phyloP scores from a whole-genome alignment of 2,888 invertebrate genomes.

The Aspidapion aeneum region DNA sequence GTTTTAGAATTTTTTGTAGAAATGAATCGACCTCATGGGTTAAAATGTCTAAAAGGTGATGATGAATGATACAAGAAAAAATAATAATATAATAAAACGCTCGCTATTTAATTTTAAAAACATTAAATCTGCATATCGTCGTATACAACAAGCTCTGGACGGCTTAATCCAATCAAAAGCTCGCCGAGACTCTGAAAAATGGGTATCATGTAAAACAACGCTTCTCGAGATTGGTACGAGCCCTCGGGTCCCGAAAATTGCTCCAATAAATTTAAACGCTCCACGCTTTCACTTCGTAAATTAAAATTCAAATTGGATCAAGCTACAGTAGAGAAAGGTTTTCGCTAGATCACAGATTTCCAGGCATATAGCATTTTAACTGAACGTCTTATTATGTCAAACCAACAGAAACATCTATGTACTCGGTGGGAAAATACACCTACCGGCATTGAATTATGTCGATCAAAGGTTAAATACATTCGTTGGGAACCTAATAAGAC shows the following conservation, averaged over 20 bases:
- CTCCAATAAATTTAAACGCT: conserved; percentile 42
- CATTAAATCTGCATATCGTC: background rate
- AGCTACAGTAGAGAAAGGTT: conserved; percentile 16
- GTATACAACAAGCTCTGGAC: conserved; percentile 12
- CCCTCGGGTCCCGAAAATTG: conserved; percentile 35
- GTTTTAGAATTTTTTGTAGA: no score
- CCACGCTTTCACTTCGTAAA: conserved; percentile 45
- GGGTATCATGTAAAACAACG: conserved; percentile 26
- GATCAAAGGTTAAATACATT: no score
- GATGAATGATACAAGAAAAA: no score
- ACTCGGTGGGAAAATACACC: no score
- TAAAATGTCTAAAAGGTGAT: no score
- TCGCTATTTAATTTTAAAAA: background rate
- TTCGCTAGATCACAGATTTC: background rate
- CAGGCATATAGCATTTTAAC: no score
- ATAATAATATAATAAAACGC: background rate
- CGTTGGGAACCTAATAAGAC: no score
- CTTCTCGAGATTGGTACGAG: conserved; percentile 24
- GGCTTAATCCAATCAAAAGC: conserved; percentile 30
- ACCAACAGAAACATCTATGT: no score
- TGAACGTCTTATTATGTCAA: no score
- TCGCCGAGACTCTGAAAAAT: conserved; percentile 27
- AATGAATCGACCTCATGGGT: no score
- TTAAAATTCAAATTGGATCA: conserved; percentile 51
- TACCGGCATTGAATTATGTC: no score